Base-by-base conservation (phyloP, 2,113 vertebrate species). In the Himantopus leucocephalus region DNA sequence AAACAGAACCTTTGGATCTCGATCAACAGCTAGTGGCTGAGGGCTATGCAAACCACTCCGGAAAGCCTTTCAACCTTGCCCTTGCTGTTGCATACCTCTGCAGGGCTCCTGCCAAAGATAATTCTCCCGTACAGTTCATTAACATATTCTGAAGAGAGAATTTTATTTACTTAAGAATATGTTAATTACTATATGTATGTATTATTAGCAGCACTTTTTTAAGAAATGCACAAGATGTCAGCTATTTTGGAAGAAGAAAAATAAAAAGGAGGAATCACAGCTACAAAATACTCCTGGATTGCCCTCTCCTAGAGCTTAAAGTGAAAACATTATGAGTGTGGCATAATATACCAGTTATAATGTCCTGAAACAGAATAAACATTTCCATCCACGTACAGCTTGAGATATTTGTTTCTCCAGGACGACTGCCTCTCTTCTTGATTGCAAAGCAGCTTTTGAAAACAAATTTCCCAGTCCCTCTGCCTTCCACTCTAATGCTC, bases 381-480 rank as follows among this genome's bases (percentile, higher is more conserved):
- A 91, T 89, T 87, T 73, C 60, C 41, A 88, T 58, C 62, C 77
- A 75, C 0, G 0, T 58, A 56, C 30, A 60, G 50, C 58, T 62
- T 41, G 59, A 90, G 50, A 20, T 64, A 82, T 20, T 89, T 92
- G 53, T 94, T 97, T 96, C 94, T 89, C 35, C 80, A 87, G 48
- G 53, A 87, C 73, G 32, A 39, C 48, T 86, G 77, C 26, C 34
- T 75, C 88, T 85, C 52, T 32, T 72, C 48, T 59, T 60, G n/a
- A 86, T 34, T 92, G 83, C 66, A 89, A 89, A 91, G 76, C 37
- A 87, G 70, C 41, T 89, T 89, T 91, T 75, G 53, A 82, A 92
- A 95, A 68, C 60, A 87, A 47, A 79, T 76, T 81, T 89, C 35
- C 63, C 55, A 74, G 60, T 72, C 60, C 48, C 48, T 72, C 64